Evolutionary conservation across 1,140 invertebrate genomes (phyloP).

Genomic region (Calliopsis andreniformis): DNA sequence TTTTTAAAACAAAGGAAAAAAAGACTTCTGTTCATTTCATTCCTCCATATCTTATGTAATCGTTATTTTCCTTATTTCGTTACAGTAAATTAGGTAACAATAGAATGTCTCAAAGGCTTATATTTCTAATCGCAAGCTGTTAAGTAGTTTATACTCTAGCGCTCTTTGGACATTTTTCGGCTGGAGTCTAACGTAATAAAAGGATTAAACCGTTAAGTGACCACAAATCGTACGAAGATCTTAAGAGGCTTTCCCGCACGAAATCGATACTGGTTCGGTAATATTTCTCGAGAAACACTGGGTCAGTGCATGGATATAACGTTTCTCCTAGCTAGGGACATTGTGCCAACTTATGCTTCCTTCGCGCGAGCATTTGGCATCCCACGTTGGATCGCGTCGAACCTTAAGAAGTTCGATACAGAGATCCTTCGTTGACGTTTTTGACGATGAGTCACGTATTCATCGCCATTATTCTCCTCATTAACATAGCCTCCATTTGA

Average conservation of each 20-base stretch:
- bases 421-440: constrained; percentile 13
- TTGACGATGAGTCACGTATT: constrained; percentile 25
- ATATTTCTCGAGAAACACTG: constrained; percentile 32
- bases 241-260: constrained; percentile 14
- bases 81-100: no score
- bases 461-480: constrained; percentile 16
- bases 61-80: no score
- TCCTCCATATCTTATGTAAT: no score
- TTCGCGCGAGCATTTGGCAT: constrained; percentile 45
- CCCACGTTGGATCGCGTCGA: constrained; percentile 25
- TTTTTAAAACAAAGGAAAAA: no score
- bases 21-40: no score
- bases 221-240: no score
- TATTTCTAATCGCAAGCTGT: no score
- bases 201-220: no score
- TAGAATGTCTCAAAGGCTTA: no score
- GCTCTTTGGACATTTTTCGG: no score
- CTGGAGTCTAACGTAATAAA: no score
- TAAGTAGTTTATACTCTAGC: no score
- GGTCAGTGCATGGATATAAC: constrained; percentile 37
- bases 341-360: constrained; percentile 41
- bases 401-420: neutral
- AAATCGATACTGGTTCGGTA: constrained; percentile 47
- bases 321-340: neutral
- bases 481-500: constrained; percentile 6